phyloP scores from a whole-genome alignment of 2,888 invertebrate genomes.

The Drosophila buzzatii region DNA sequence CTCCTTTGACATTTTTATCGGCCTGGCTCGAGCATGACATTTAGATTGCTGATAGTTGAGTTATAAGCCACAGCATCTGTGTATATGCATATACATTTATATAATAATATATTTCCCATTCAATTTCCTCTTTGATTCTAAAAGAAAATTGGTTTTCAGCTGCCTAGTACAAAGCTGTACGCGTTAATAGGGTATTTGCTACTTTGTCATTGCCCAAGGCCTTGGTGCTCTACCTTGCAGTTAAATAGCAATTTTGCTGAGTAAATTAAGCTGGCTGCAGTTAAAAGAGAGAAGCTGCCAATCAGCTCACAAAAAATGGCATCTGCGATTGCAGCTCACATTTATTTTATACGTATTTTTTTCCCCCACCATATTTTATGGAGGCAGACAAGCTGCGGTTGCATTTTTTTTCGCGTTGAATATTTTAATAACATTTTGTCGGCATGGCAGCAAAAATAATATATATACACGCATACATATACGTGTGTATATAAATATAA shows the following conservation, averaged over 20 bases:
- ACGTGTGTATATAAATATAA: not conserved
- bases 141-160: not conserved
- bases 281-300: slow-evolving; percentile 6
- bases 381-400: slow-evolving; percentile 17
- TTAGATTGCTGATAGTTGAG: not conserved
- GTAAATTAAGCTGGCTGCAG: slow-evolving; percentile 25
- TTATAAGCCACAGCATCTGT: not conserved
- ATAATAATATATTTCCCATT: not conserved
- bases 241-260: slow-evolving; percentile 19
- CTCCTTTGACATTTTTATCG: not conserved
- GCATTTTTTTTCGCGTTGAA: slow-evolving; percentile 22
- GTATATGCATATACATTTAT: not conserved
- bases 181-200: not conserved
- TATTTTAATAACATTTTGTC: slow-evolving; percentile 21
- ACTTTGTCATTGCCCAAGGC: not conserved
- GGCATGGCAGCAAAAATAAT: not conserved
- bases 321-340: slow-evolving; percentile 19
- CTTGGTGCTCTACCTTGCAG: not conserved
- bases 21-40: not conserved
- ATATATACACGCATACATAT: slow-evolving; percentile 2
- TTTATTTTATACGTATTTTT: slow-evolving; percentile 23
- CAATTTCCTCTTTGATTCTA: not conserved
- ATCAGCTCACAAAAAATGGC: slow-evolving; percentile 12
- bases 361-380: slow-evolving; percentile 1
- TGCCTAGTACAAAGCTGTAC: not conserved